Base-by-base conservation (phyloP, 64 coral and sea anemone genomes). In the Acropora yongei region DNA sequence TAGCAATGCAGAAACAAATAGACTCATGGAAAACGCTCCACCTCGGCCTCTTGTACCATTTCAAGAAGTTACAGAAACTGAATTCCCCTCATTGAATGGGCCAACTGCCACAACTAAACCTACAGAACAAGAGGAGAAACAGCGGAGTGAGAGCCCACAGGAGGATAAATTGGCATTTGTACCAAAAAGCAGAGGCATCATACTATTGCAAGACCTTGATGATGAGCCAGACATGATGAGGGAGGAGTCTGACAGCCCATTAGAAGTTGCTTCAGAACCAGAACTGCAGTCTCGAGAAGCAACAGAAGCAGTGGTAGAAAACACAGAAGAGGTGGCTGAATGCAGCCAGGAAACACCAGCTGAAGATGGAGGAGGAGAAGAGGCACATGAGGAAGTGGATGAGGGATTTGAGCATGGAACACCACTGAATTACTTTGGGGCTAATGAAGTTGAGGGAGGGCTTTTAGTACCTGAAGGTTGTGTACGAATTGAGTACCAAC, bases 211-310 rank as follows among this genome's bases (percentile, higher is more conserved):
- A 77, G 95, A 96, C 84, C 92, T 96, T 90, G 95, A 96, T 78
- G 86, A 96, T 41, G 95, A 96, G 58, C 95, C 95, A 14, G 95
- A 96, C 40, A 96, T 96, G 95, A 96, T 93, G 88, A 91, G 47
- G 77, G 95, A 96, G 46, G 95, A 96, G 87, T 95, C 94, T 10
- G 83, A 83, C 39, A 86, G 82, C 68, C 55, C 82, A 44, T 85
- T 73, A 20, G 80, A 83, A 83, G 83, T 82, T 45, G 72, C 46
- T 12, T 82, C 89, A 8, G 77, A 83, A 18, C 81, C 53, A 88
- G 95, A 96, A 18, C 58, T 96, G 2, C 91, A 96, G 53, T 96
- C 91, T 91, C 95, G 94, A 58, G 81, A 86, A 78, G 95, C 93
- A 45, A 86, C 92, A 2, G 77, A 89, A 9, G 65, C 75, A 3